A percentile compares a stretch with the other conserved stretches of the same genome.
Evolutionary conservation across 2,797 vertebrate genomes (phyloP).

Genomic region (Halcyon chelicuti): DNA sequence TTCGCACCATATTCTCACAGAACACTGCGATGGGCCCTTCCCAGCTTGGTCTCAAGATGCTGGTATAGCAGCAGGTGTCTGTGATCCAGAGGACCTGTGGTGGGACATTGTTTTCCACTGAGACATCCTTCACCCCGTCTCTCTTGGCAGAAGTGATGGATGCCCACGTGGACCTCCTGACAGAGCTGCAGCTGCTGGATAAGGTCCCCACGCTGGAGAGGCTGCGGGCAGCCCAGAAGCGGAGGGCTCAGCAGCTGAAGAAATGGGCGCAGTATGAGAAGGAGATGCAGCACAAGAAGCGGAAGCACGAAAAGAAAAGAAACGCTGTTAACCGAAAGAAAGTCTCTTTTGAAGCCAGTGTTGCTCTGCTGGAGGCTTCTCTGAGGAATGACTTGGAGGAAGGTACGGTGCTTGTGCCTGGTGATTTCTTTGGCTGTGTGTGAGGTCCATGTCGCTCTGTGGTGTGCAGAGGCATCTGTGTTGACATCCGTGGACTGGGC

Average conservation of each 20-base stretch:
- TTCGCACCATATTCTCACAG: slow-evolving; percentile 13
- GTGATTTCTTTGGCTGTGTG: neutral
- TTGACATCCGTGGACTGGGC: neutral
- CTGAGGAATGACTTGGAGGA: slow-evolving; percentile 93
- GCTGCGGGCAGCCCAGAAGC: slow-evolving; percentile 93
- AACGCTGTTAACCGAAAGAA: slow-evolving; percentile 80
- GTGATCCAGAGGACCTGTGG: neutral
- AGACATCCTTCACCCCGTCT: neutral
- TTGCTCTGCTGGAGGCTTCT: slow-evolving; percentile 93
- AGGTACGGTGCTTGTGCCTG: slow-evolving; percentile 79
- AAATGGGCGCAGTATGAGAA: slow-evolving; percentile 96
- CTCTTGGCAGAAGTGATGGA: slow-evolving; percentile 80
- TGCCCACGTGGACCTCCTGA: slow-evolving; percentile 93
- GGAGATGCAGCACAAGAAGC: slow-evolving; percentile 93
- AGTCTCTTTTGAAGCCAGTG: slow-evolving; percentile 91
- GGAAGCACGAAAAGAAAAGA: slow-evolving; percentile 90
- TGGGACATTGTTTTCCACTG: neutral
- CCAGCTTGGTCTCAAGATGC: neutral
- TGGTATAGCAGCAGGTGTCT: slow-evolving; percentile 56
- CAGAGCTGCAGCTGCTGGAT: slow-evolving; percentile 96
- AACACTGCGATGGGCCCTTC: slow-evolving; percentile 28
- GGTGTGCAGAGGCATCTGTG: neutral
- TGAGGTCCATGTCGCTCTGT: neutral
- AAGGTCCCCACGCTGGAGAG: slow-evolving; percentile 95
- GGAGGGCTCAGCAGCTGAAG: slow-evolving; percentile 95